Percentiles rank a stretch among this genome's conserved stretches.
These are phyloP conservation scores for Brachionichthys hirsutus DNA, from an alignment of 2,113 vertebrate genomes.

Conservation along the genomic window DNA sequence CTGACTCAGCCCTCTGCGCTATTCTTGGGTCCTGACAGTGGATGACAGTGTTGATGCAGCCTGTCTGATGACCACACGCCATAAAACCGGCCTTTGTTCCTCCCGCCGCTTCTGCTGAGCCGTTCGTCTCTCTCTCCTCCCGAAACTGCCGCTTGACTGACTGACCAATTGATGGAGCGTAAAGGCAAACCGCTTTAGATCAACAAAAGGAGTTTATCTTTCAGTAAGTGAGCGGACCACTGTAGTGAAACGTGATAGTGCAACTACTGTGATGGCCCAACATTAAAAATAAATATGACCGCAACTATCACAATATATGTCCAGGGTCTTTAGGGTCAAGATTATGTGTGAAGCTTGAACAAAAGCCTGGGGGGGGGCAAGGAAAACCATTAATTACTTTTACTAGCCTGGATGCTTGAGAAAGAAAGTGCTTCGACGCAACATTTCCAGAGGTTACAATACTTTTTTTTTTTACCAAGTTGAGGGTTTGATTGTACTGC, in stretches of 20 bases:
- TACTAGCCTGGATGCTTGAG: slow-evolving; percentile 3
- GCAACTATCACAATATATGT: slow-evolving; percentile 33
- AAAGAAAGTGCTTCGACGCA: slow-evolving; percentile 22
- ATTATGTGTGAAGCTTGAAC: slow-evolving; percentile 29
- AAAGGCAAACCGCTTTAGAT: slow-evolving; percentile 64
- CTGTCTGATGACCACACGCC: slow-evolving; percentile 66
- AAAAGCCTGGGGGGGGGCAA: not conserved
- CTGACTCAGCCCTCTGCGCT: slow-evolving; percentile 77
- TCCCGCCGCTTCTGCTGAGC: slow-evolving; percentile 64
- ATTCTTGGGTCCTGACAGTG: slow-evolving; percentile 68
- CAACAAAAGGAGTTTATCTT: slow-evolving; percentile 68
- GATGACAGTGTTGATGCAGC: slow-evolving; percentile 69
- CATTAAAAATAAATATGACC: slow-evolving; percentile 49
- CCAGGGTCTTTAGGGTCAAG: slow-evolving; percentile 29
- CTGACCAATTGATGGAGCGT: slow-evolving; percentile 58
- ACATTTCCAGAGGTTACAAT: slow-evolving; percentile 11
- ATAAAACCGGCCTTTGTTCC: slow-evolving; percentile 68
- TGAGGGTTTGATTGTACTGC: slow-evolving; percentile 11
- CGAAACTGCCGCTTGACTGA: slow-evolving; percentile 52
- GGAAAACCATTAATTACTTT: slow-evolving; percentile 30
- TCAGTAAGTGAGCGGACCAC: slow-evolving; percentile 51
- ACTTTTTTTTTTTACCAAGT: slow-evolving; percentile 2
- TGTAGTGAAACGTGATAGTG: slow-evolving; percentile 56
- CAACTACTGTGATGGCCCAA: slow-evolving; percentile 43
- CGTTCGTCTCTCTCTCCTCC: slow-evolving; percentile 42